Base-by-base conservation (phyloP, 1,140 invertebrate genomes). In the Drosophila pandora region DNA sequence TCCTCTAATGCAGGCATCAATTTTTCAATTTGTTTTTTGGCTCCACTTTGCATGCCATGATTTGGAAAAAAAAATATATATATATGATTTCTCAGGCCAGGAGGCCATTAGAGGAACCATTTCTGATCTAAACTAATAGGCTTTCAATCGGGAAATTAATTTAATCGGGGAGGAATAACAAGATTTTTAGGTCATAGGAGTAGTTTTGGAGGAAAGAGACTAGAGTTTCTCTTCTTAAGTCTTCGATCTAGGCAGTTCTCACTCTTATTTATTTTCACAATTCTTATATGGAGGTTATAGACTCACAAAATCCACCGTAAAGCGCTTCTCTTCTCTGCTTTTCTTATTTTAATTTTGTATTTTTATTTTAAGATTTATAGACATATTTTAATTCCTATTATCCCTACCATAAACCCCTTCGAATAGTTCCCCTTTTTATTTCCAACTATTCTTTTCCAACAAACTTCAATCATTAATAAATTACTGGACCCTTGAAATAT, bases 11-110 rank as follows among this genome's bases (percentile, higher is more conserved):
- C 65, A 43, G 69, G 64, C 63, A 79, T 79, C 79, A 83, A 83
- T 84, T 83, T 83, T 83, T 83, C 79, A 84, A 83, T 83, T 83
- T 84, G 76, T 79, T 75, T 75, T 70, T 70, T 70, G 58, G 52
- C n/a, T 43, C 2, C 52, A 48, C 41, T 43, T 67, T 60, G 68
- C 68, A 73, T 63, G 79, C 68, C 65, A 74, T 30, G n/a, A 9
- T 6, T 28, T 6, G 25, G 25, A 34, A 62, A 54, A 69, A 61
- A 49, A 69, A 6, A 28, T 25, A 25, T 5, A 25, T 28, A 28
- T 6, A 28, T 55, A 47, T 45, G 41, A 45, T 45, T 45, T 21
- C 17, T 21, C 6, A 45, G 17, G 4, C 41, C 6, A 45, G 13
- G 17, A 45, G 13, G 17, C 41, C 17, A 45, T 47, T 65, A 64